These are phyloP conservation scores for Amphilophus citrinellus DNA, from an alignment of 2,113 vertebrate species.

Conservation along the genomic window DNA sequence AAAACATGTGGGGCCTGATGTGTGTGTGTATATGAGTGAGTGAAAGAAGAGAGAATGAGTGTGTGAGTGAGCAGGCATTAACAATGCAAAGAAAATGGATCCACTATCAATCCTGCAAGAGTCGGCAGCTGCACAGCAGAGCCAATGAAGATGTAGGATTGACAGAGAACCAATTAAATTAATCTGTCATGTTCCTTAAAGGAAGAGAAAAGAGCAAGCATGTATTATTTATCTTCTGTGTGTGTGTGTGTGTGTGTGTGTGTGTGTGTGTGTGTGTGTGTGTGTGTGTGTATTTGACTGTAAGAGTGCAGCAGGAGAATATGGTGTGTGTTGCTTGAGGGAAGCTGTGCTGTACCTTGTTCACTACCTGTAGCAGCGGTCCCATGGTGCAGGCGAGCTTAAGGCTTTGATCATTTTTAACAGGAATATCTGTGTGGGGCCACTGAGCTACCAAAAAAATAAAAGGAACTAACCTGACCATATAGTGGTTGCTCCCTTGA, in stretches of 20 bases:
- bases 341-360: constrained; percentile 26
- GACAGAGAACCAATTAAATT: constrained; percentile 55
- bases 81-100: constrained; percentile 59
- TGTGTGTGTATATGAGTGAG: constrained; percentile 11
- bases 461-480: not conserved
- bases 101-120: constrained; percentile 48
- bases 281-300: constrained; percentile 3
- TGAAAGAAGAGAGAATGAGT: constrained; percentile 26
- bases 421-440: not conserved
- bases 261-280: constrained; percentile 25
- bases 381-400: not conserved
- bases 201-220: constrained; percentile 25
- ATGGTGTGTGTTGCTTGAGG: constrained; percentile 22
- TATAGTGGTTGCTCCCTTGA: not conserved
- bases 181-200: constrained; percentile 63
- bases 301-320: constrained; percentile 22
- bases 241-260: constrained; percentile 17
- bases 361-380: constrained; percentile 39
- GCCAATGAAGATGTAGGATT: constrained; percentile 62
- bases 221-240: constrained; percentile 65
- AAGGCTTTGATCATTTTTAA: constrained; percentile 34
- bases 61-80: constrained; percentile 34
- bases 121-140: constrained; percentile 15
- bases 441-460: not conserved
- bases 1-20: not conserved